A percentile compares a stretch with the other conserved stretches of the same genome.
phyloP scores from a whole-genome alignment of 2,113 vertebrate genomes.

The Pygoscelis antarcticus region DNA sequence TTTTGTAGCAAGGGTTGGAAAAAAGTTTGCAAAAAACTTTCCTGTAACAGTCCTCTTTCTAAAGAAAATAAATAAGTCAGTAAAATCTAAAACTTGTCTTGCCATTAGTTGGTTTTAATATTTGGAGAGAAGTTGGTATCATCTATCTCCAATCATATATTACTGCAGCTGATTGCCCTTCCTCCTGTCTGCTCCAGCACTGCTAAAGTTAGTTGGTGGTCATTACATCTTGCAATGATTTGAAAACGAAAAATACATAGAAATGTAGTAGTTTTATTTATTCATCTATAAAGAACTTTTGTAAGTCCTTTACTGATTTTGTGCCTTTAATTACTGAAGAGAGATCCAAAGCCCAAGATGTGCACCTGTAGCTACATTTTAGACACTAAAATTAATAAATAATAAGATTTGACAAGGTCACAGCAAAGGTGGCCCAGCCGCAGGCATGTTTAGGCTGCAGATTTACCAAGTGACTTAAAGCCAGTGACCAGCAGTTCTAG shows the following conservation, averaged over 20 bases:
- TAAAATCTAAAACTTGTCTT: background rate
- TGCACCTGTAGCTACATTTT: slow-evolving; percentile 1
- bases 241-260: background rate
- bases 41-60: background rate
- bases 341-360: background rate
- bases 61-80: background rate
- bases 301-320: background rate
- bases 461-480: background rate
- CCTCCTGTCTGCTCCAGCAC: background rate
- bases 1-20: background rate
- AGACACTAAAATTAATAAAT: background rate
- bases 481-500: background rate
- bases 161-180: background rate
- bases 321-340: background rate
- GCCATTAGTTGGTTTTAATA: background rate
- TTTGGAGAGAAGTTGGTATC: background rate
- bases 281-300: background rate
- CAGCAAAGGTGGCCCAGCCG: slow-evolving; percentile 4
- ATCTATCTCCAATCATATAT: background rate
- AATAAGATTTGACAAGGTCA: slow-evolving; percentile 9
- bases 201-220: background rate
- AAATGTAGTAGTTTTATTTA: background rate
- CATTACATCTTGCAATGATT: background rate
- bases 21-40: background rate
- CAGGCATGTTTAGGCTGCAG: background rate